Evolutionary conservation across 2,113 vertebrate species (phyloP).

Genomic region (Prunella fulvescens): DNA sequence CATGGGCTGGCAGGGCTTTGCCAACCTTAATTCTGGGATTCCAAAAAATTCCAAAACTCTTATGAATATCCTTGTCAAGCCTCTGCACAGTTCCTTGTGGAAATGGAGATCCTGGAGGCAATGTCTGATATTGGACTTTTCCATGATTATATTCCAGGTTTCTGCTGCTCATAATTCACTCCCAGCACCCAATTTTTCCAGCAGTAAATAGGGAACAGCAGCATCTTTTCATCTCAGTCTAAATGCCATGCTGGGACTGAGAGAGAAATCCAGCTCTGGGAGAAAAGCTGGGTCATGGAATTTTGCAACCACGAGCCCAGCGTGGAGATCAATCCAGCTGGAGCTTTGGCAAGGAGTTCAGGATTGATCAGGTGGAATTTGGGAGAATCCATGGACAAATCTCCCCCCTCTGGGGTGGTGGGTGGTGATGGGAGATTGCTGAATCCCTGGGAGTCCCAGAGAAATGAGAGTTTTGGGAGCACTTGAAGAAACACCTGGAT

Average conservation of each 20-base stretch:
- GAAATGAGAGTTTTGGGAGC: background rate
- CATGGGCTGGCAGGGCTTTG: background rate
- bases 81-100: background rate
- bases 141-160: background rate
- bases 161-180: background rate
- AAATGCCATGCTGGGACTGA: accelerated
- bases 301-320: background rate
- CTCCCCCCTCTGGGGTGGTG: no score
- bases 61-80: background rate
- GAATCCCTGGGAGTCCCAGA: no score
- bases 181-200: background rate
- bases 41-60: background rate
- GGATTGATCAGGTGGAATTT: background rate
- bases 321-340: background rate
- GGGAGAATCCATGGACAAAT: background rate
- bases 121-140: background rate
- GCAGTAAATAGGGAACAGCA: background rate
- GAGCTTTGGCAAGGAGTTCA: background rate
- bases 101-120: background rate
- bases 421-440: background rate
- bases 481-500: background rate
- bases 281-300: background rate
- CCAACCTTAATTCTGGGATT: background rate
- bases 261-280: background rate
- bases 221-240: background rate